These are phyloP conservation scores for Tenodera sinensis DNA, from an alignment of 2,888 invertebrate genomes.

Conservation along the genomic window DNA sequence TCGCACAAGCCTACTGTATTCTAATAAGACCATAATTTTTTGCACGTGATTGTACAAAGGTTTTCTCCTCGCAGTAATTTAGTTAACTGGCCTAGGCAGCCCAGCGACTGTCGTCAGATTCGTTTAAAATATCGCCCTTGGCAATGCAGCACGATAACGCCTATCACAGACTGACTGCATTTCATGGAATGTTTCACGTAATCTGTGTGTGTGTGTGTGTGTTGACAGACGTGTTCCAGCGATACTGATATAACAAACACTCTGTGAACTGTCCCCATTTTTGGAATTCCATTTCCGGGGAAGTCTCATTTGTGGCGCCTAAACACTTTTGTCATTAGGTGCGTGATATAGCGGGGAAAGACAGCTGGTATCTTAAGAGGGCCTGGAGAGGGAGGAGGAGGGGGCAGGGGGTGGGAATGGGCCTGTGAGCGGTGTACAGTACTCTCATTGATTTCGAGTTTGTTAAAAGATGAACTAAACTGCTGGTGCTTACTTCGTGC, in stretches of 20 bases:
- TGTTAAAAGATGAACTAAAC: background rate
- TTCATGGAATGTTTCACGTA: background rate
- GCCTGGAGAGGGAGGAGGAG: too few species aligned
- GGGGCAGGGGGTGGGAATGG: too few species aligned
- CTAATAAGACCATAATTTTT: too few species aligned
- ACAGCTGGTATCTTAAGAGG: background rate
- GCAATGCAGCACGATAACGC: too few species aligned
- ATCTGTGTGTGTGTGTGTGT: too few species aligned
- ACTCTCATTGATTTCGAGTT: background rate
- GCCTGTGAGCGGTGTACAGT: background rate
- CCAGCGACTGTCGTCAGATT: too few species aligned
- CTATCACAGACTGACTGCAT: background rate
- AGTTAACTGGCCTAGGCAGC: too few species aligned
- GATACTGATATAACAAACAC: background rate
- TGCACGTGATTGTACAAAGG: too few species aligned
- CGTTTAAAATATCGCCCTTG: too few species aligned
- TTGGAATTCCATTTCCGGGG: background rate
- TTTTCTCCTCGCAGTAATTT: too few species aligned
- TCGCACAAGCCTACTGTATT: too few species aligned
- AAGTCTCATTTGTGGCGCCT: background rate
- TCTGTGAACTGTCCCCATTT: background rate
- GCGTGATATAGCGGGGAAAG: background rate
- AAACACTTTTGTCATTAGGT: background rate
- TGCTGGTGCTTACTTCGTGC: too few species aligned
- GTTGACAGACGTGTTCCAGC: background rate